A percentile compares a stretch with the other conserved stretches of the same genome.
phyloP scores from a whole-genome alignment of 1,140 invertebrate genomes.

The Andrena cerasifolii region DNA sequence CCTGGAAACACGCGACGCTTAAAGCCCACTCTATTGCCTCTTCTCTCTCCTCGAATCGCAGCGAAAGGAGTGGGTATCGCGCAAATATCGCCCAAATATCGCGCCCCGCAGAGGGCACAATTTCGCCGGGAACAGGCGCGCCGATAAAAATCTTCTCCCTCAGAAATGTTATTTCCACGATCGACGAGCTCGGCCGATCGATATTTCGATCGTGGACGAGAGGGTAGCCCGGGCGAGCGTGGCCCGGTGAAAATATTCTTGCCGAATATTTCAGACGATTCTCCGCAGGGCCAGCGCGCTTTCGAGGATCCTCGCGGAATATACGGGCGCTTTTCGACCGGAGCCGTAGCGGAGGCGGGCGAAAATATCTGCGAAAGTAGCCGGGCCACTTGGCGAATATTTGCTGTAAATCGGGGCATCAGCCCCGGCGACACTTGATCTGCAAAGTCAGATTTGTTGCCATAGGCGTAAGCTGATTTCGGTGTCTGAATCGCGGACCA shows the following conservation, averaged over 20 bases:
- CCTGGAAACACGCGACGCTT: neutral
- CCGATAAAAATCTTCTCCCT: neutral
- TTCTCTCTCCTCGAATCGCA: neutral
- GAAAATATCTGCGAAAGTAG: conserved; percentile 19
- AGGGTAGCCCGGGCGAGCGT: too few species aligned
- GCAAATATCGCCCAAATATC: neutral
- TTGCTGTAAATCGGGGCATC: conserved; percentile 51
- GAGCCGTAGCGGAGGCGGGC: neutral
- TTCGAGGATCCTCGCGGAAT: neutral
- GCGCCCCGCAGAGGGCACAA: neutral
- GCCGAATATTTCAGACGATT: conserved; percentile 11
- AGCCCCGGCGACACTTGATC: conserved; percentile 25
- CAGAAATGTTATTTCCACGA: neutral
- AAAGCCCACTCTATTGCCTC: neutral
- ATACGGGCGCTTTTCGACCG: neutral
- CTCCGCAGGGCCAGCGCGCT: neutral
- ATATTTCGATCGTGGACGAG: conserved; percentile 15
- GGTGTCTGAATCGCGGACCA: conserved; percentile 24
- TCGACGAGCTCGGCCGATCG: neutral
- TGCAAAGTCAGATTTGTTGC: conserved; percentile 60
- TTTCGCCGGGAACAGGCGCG: neutral
- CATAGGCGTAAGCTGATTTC: conserved; percentile 63
- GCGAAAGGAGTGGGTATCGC: too few species aligned
- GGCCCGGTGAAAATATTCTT: conserved; percentile 4
- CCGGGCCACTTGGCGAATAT: conserved; percentile 41